Evolutionary conservation across 2,797 vertebrate species (phyloP), one percentile per base, ranked within the genome.

Genomic region (Potorous gilbertii): DNA sequence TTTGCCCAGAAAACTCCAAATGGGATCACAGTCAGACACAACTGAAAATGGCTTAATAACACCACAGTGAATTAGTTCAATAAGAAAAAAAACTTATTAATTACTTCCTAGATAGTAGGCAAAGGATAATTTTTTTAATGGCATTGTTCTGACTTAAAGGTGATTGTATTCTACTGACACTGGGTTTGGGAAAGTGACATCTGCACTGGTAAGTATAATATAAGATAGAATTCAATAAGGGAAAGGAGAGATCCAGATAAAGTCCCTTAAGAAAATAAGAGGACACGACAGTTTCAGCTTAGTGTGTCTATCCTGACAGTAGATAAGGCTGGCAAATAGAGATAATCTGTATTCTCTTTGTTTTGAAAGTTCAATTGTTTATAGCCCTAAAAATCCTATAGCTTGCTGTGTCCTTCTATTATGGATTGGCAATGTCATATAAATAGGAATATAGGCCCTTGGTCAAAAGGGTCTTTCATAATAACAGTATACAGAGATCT

Each of bases 371-470:
- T 16, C 66, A 81, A 81, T 50, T 50, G 40, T 87, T 87, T 50
- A 87, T 87, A 87, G 24, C 24, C 21, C 40, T 87, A 50, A 87
- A 87, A 46, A 27, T 87, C 21, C 74, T 46, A 50, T 87, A 46
- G 21, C 21, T 87, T 87, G 3, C 24, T 3, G 40, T 87, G 74
- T 87, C 74, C 40, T 81, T 27, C 21, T 27, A 24, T 50, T 24
- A 87, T 93, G 50, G 56, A 21, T 95, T 92, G 46, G 11, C 81
- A 91, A 27, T 62, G 27, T 14, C 14, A 24, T n/a, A 97, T 18
- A 94, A 94, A 95, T 95, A 66, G 54, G 24, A 62, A 94, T 93
- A 95, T 92, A 87, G 54, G 27, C 59, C 90, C 50, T 34, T 31
- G 91, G 31, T 1, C 24, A 93, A 91, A 95, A 59, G 74, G 40